phyloP scores from a whole-genome alignment of 1,140 invertebrate species.

The Brachionus calyciflorus region DNA sequence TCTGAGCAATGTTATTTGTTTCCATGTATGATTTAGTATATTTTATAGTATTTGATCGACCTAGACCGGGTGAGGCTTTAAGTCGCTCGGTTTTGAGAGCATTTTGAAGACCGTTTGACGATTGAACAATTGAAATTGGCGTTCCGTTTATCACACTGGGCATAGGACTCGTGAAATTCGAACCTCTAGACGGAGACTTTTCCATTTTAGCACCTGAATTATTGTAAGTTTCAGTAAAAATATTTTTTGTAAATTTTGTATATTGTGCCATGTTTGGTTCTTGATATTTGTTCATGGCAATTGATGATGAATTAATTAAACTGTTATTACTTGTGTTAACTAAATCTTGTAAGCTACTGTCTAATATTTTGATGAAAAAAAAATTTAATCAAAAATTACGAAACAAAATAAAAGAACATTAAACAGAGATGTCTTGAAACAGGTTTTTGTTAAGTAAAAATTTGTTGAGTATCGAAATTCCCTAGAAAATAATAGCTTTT shows the following conservation, averaged over 20 bases:
- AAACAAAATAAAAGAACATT: too few relatives aligned
- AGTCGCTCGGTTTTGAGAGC: not conserved
- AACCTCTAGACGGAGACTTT: not conserved
- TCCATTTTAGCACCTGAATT: conserved; percentile 2
- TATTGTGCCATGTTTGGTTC: conserved; percentile 23
- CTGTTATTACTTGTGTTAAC: conserved; percentile 18
- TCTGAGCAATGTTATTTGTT: not conserved
- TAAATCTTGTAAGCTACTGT: conserved; percentile 7
- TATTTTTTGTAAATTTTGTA: conserved; percentile 34
- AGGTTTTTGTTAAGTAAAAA: too few relatives aligned
- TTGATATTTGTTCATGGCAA: conserved; percentile 25
- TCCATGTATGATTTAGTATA: conserved; percentile 31
- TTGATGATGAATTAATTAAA: not conserved
- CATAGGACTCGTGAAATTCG: conserved; percentile 1
- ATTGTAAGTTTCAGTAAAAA: conserved; percentile 21
- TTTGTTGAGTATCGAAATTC: too few relatives aligned
- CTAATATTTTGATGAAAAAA: not conserved
- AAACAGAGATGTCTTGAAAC: too few relatives aligned
- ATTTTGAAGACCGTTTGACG: not conserved
- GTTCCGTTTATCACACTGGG: conserved; percentile 27
- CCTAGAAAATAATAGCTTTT: too few relatives aligned
- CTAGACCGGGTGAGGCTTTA: conserved; percentile 9
- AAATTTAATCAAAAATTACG: not conserved
- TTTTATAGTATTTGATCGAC: conserved; percentile 24
- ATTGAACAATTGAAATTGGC: not conserved